Conservation (phyloP, 2,113 vertebrate species). For the Microcebus tavaratra region DNA sequence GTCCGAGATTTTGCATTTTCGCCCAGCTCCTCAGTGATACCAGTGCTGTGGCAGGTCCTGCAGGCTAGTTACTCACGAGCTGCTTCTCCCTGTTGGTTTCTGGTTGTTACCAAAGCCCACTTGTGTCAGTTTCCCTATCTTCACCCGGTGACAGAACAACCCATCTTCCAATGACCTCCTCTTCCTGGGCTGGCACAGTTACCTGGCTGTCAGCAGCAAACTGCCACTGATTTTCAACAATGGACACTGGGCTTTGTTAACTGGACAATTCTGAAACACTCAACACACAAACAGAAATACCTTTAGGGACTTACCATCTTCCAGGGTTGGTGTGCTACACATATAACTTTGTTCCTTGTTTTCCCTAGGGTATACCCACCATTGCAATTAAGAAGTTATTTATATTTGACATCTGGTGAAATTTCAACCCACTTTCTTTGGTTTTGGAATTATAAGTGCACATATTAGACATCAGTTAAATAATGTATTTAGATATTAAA, state of each 20-base stretch:
- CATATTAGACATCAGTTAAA: not conserved
- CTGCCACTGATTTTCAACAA: not conserved
- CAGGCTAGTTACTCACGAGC: no score
- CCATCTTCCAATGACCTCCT: not conserved
- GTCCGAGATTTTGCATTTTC: not conserved
- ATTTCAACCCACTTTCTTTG: not conserved
- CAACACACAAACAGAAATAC: not conserved
- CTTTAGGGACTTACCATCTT: not conserved
- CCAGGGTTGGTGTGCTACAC: not conserved
- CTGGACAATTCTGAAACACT: not conserved
- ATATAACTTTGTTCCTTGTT: not conserved
- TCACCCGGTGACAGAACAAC: not conserved
- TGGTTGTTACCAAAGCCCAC: not conserved
- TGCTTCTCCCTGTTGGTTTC: not conserved
- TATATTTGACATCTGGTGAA: not conserved
- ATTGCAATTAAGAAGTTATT: not conserved
- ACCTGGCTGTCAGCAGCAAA: not conserved
- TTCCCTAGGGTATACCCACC: rapidly evolving
- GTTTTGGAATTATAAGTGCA: not conserved
- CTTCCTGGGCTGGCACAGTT: not conserved
- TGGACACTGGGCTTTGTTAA: not conserved
- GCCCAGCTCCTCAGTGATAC: no score
- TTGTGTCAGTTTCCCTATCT: not conserved
- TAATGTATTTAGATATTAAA: not conserved
- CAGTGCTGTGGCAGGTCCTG: not conserved